Percentiles rank a stretch among this genome's conserved stretches.
phyloP scores from a whole-genome alignment of 2,888 invertebrate species.

The Ceriagrion tenellum region DNA sequence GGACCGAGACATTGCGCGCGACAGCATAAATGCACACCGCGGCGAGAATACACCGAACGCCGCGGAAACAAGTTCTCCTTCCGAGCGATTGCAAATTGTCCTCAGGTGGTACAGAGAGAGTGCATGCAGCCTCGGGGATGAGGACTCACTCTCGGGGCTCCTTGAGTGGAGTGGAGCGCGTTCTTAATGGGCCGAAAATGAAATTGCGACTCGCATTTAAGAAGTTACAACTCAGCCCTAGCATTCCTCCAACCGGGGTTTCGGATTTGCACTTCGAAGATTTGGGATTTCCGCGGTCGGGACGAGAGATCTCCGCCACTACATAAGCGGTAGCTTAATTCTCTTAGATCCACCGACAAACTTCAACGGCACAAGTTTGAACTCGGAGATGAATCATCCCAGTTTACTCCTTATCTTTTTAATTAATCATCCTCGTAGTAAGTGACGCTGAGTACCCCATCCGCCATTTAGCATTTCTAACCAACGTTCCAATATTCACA shows the following conservation, averaged over 20 bases:
- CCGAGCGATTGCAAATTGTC: too few relatives aligned
- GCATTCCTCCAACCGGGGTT: background rate
- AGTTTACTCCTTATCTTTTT: background rate
- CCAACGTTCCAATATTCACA: background rate
- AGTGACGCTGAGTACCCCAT: background rate
- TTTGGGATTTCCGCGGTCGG: background rate
- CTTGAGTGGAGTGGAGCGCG: background rate
- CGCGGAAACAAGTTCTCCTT: background rate
- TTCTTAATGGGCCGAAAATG: background rate
- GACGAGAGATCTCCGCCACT: background rate
- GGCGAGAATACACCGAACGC: background rate
- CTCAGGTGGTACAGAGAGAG: background rate
- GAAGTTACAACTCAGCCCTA: background rate
- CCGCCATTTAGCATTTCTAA: background rate
- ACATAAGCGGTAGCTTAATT: background rate
- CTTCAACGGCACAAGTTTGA: background rate
- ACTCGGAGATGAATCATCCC: background rate
- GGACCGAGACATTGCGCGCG: background rate
- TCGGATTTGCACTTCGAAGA: background rate
- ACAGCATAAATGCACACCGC: background rate
- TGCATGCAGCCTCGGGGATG: background rate
- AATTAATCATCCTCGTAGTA: background rate
- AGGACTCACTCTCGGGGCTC: background rate
- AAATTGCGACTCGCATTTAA: background rate
- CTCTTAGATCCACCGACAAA: background rate